Evolutionary conservation across 2,888 invertebrate genomes (phyloP).

Genomic region (Cerastis rubricosa): DNA sequence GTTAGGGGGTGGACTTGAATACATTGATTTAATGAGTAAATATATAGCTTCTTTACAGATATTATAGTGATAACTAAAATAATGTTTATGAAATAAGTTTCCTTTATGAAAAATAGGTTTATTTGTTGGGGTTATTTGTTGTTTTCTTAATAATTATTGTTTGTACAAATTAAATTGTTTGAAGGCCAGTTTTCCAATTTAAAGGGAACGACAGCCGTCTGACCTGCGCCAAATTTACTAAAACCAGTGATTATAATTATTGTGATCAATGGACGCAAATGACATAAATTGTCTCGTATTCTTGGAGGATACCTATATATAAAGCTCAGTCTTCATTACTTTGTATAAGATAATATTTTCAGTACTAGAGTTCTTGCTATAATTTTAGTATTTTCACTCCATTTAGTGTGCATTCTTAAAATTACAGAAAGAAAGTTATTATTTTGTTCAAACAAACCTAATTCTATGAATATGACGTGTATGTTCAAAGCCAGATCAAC

Average conservation of each 20-base stretch:
- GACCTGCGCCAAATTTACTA: conserved; percentile 9
- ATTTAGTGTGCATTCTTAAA: not conserved
- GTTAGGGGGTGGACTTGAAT: conserved; percentile 2
- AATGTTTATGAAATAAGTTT: not conserved
- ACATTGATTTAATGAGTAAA: not conserved
- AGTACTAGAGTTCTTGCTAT: not conserved
- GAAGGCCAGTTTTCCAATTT: not conserved
- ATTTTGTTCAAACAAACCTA: not conserved
- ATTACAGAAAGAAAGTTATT: not conserved
- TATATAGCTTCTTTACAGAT: not conserved
- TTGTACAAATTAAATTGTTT: not conserved
- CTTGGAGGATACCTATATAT: conserved; percentile 18
- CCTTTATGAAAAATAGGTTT: not conserved
- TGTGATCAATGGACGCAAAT: conserved; percentile 37
- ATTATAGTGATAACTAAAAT: no score
- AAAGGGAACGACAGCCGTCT: not conserved
- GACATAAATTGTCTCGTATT: not conserved
- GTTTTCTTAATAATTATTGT: not conserved
- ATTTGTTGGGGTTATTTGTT: not conserved
- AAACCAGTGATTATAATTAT: conserved; percentile 54
- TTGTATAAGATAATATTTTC: not conserved
- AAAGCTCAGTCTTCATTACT: conserved; percentile 18
- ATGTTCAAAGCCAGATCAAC: not conserved
- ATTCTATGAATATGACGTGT: not conserved
- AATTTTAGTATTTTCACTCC: not conserved